These are phyloP conservation scores for Momotus momota DNA, from an alignment of 2,797 vertebrate genomes.

Conservation along the genomic window DNA sequence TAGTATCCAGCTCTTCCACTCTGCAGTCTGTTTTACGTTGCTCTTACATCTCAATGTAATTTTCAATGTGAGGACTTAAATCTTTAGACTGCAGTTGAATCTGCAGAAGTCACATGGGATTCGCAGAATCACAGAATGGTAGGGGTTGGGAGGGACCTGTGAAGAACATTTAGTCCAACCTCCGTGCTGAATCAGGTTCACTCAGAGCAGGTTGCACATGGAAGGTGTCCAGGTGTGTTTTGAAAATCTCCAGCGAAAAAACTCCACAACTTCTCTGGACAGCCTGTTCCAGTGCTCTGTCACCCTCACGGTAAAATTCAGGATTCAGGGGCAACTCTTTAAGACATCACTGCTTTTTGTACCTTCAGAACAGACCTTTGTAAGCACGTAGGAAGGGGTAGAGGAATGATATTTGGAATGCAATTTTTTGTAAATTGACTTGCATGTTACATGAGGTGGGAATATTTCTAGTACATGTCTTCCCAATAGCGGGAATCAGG, in stretches of 20 bases:
- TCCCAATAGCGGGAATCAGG: neutral
- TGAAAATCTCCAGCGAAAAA: too few relatives aligned
- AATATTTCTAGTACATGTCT: neutral
- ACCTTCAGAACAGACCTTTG: neutral
- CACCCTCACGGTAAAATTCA: too few relatives aligned
- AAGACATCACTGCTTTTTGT: neutral
- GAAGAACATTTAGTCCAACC: too few relatives aligned
- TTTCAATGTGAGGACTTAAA: neutral
- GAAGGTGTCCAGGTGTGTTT: too few relatives aligned
- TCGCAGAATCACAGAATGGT: too few relatives aligned
- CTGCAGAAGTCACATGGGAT: neutral
- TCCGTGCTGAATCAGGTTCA: too few relatives aligned
- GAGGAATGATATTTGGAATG: fast-evolving
- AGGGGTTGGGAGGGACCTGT: too few relatives aligned
- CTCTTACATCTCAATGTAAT: neutral
- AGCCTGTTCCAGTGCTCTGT: too few relatives aligned
- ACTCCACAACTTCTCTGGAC: too few relatives aligned
- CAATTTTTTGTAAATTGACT: neutral
- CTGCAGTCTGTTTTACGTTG: neutral
- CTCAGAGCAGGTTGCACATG: too few relatives aligned
- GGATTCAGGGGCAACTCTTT: neutral
- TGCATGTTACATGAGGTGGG: neutral
- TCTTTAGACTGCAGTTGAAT: neutral
- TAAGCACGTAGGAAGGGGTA: neutral
- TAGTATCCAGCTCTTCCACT: neutral